Evolutionary conservation across 2,113 vertebrate genomes (phyloP), one percentile per base, ranked within the genome.

Genomic region (Ardeotis arabs): DNA sequence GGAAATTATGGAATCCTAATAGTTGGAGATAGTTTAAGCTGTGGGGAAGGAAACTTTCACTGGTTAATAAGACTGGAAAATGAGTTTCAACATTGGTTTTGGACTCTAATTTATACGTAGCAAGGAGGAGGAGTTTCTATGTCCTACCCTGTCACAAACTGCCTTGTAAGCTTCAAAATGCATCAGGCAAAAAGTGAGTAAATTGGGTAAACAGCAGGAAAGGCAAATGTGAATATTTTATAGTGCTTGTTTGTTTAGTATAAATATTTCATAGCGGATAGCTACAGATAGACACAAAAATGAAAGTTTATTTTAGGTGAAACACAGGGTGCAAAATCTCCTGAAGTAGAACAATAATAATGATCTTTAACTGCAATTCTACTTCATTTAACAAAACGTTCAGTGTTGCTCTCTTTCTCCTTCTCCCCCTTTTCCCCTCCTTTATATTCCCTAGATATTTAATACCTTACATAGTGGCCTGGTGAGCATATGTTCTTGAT

Each of bases 401-500:
- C 31, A 84, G 8, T 96, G 69, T 96, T 85, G 50, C 63, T 87
- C 56, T 52, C 53, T 90, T 91, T 93, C 64, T 93, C 37, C 14
- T 86, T 90, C 33, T 80, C 10, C 55, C 37, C 24, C 29, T 69
- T 68, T 35, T 12, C 53, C 17, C 11, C 12, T 66, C 58, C 75
- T 74, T 59, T 70, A 41, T 93, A 91, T 92, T 90, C 93, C 66
- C 66, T 66, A 28, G 87, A 70, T 88, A 83, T 84, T 92, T 93
- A 96, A 95, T 95, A 60, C 83, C 62, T 96, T 83, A 90, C 87
- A 94, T 64, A 94, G 93, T 91, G 62, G 80, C 28, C 21, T 89
- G 63, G 87, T 92, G 91, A 95, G 59, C 97, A 97, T 95, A 63
- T 98, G 97, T 92, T 98, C 60, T 91, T 97, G 80, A 60, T 98